A percentile compares a stretch with the other conserved stretches of the same genome.
Evolutionary conservation across 2,888 invertebrate species (phyloP).

Genomic region (Uropetala carovei): DNA sequence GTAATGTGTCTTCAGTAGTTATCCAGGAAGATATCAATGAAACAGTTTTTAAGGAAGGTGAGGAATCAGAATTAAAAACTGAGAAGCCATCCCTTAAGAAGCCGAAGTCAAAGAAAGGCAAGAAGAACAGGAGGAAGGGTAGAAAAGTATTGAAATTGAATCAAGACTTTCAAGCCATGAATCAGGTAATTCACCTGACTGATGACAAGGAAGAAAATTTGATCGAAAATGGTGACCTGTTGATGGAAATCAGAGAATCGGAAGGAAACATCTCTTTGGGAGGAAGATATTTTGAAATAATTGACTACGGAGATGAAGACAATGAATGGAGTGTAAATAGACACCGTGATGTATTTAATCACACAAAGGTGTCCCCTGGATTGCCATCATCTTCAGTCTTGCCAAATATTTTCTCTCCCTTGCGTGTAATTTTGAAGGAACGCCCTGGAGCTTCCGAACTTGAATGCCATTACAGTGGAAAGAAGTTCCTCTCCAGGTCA

Average conservation of each 20-base stretch:
- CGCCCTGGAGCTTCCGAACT: not conserved
- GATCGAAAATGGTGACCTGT: not conserved
- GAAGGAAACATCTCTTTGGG: not conserved
- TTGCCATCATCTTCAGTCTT: not conserved
- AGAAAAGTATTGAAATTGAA: constrained; percentile 36
- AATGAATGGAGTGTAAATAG: constrained; percentile 19
- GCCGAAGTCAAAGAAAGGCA: constrained; percentile 21
- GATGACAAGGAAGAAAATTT: constrained; percentile 17
- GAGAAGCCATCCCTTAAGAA: not conserved
- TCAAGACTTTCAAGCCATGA: constrained; percentile 14
- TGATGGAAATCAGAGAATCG: not conserved
- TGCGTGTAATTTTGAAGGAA: not conserved
- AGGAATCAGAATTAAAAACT: not conserved
- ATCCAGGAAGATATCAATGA: not conserved
- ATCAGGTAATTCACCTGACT: not conserved
- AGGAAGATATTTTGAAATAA: constrained; percentile 25
- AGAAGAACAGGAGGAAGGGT: constrained; percentile 28
- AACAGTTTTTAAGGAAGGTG: not conserved
- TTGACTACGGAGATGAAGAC: constrained; percentile 24
- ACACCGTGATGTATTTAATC: too few species aligned
- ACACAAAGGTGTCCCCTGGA: not conserved
- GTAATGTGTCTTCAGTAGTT: too few species aligned
- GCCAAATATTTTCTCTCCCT: not conserved
- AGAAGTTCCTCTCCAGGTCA: constrained; percentile 47
- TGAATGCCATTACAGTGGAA: constrained; percentile 50